phyloP scores from a whole-genome alignment of 2,113 vertebrate species.

The Coreoperca whiteheadi region DNA sequence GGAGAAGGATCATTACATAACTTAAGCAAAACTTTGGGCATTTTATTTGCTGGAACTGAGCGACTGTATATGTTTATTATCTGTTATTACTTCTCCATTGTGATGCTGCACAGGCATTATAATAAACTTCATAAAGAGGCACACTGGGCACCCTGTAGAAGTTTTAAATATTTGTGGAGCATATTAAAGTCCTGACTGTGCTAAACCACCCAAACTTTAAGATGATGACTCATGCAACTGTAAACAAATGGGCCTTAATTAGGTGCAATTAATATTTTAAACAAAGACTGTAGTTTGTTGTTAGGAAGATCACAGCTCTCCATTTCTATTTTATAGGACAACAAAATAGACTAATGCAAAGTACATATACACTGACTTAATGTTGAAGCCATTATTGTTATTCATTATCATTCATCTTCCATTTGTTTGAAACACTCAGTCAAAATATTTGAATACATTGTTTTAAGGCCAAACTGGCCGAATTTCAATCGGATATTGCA shows the following conservation, averaged over 20 bases:
- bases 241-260: constrained; percentile 3
- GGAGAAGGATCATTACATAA: neutral
- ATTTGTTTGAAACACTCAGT: neutral
- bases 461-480: neutral
- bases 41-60: constrained; percentile 23
- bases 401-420: neutral
- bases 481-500: neutral
- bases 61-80: neutral
- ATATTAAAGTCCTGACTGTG: too few species aligned
- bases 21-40: neutral
- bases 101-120: constrained; percentile 25
- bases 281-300: neutral
- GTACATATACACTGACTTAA: neutral
- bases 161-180: too few species aligned
- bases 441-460: neutral
- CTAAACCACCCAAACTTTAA: constrained; percentile 9
- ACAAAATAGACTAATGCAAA: neutral
- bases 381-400: neutral
- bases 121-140: constrained; percentile 37
- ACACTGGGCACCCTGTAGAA: neutral
- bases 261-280: constrained; percentile 21
- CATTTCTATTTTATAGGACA: neutral
- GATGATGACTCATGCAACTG: constrained; percentile 16
- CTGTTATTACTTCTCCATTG: constrained; percentile 15
- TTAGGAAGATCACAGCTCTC: neutral